Evolutionary conservation across 2,888 invertebrate species (phyloP).

Genomic region (Cinara cedri): DNA sequence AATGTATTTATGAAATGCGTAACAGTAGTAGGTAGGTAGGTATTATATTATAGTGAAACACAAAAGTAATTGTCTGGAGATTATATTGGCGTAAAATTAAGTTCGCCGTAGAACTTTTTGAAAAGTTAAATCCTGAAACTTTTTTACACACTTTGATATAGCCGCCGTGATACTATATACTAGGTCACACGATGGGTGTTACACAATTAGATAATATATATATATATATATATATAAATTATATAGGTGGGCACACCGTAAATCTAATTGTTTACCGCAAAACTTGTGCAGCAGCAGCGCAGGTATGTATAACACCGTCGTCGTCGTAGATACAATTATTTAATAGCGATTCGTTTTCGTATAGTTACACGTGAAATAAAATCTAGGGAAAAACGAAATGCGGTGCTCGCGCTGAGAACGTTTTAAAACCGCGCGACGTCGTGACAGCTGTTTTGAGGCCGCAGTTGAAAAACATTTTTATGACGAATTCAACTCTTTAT

Average conservation of each 20-base stretch:
- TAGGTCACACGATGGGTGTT: slow-evolving; percentile 35
- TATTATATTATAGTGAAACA: slow-evolving; percentile 23
- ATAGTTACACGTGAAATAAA: no score
- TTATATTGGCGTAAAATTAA: slow-evolving; percentile 45
- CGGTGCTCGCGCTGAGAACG: no score
- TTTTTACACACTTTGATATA: slow-evolving; percentile 37
- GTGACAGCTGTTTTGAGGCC: no score
- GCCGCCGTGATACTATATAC: background rate
- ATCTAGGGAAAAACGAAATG: no score
- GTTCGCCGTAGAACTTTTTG: slow-evolving; percentile 36
- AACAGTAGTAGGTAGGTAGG: no score
- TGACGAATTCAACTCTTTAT: no score
- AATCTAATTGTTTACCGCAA: slow-evolving; percentile 27
- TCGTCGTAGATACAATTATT: no score
- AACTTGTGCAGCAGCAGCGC: slow-evolving; percentile 8
- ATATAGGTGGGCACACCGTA: slow-evolving; percentile 7
- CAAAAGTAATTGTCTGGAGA: slow-evolving; percentile 38
- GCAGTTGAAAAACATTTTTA: no score
- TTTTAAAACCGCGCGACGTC: no score
- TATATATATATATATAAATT: no score
- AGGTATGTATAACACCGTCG: background rate
- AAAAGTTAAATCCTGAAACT: slow-evolving; percentile 45
- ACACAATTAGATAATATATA: slow-evolving; percentile 23
- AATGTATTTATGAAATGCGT: no score
- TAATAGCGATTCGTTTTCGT: no score